These are phyloP conservation scores for Halocynthia aurantium DNA, from an alignment of 23 tunicate genomes.

Conservation along the genomic window DNA sequence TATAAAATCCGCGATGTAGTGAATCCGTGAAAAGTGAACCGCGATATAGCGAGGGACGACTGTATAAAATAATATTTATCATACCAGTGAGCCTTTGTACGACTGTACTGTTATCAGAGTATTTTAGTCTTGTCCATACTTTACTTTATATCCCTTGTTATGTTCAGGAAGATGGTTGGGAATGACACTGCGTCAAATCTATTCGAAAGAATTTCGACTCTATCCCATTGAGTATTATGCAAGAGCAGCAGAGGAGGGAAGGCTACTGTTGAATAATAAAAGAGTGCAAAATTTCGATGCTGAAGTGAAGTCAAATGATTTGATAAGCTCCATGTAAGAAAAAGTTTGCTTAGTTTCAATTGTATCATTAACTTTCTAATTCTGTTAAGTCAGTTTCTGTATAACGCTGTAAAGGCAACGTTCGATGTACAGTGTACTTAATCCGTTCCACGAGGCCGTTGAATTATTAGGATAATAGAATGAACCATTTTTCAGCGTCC, in stretches of 20 bases:
- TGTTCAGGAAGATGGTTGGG: slow-evolving; percentile 88
- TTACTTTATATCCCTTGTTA: background rate
- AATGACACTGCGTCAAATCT: slow-evolving; percentile 65
- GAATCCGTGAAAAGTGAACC: too few relatives aligned
- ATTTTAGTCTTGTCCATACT: background rate
- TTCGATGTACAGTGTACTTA: background rate
- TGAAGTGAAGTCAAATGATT: slow-evolving; percentile 41
- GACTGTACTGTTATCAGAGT: too few relatives aligned
- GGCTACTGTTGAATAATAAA: slow-evolving; percentile 37
- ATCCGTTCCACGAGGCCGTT: too few relatives aligned
- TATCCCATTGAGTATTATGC: slow-evolving; percentile 72
- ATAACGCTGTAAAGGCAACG: background rate
- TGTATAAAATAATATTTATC: too few relatives aligned
- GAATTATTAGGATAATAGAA: background rate
- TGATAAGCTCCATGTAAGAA: slow-evolving; percentile 50
- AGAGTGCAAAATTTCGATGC: slow-evolving; percentile 35
- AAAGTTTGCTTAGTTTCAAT: background rate
- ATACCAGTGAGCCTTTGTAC: too few relatives aligned
- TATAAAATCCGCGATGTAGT: too few relatives aligned
- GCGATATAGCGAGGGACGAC: too few relatives aligned
- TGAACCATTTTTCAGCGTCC: slow-evolving; percentile 31
- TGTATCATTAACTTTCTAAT: background rate
- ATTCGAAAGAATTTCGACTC: slow-evolving; percentile 54
- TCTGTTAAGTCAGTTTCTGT: background rate
- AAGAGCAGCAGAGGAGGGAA: slow-evolving; percentile 24